These are phyloP conservation scores for Elegia similella DNA, from an alignment of 2,888 invertebrate genomes.

Conservation along the genomic window DNA sequence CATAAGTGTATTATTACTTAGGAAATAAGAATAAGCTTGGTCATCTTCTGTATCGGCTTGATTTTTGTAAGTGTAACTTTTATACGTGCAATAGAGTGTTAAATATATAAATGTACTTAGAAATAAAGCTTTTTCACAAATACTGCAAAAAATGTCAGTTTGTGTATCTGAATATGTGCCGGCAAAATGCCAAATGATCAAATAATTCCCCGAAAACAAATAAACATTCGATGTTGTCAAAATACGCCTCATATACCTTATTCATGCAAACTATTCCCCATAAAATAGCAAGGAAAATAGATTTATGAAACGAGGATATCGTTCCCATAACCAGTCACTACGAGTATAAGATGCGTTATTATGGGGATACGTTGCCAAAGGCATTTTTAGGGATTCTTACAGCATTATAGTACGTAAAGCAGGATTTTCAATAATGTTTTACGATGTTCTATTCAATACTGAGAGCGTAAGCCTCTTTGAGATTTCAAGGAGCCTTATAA, in stretches of 20 bases:
- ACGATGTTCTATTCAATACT: conserved; percentile 52
- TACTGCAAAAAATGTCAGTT: too few species aligned
- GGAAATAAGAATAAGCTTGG: too few species aligned
- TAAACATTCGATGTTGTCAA: neutral
- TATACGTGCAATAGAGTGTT: too few species aligned
- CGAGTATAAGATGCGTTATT: conserved; percentile 13
- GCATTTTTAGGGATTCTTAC: conserved; percentile 34
- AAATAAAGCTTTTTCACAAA: too few species aligned
- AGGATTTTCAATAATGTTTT: conserved; percentile 51
- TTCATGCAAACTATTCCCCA: conserved; percentile 11
- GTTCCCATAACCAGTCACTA: conserved; percentile 10
- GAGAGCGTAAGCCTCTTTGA: conserved; percentile 59
- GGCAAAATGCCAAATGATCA: neutral
- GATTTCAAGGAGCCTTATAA: conserved; percentile 55
- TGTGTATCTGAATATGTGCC: neutral
- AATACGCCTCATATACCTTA: conserved; percentile 27
- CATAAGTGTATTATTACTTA: too few species aligned
- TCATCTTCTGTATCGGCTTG: too few species aligned
- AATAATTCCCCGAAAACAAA: neutral
- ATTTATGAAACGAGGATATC: conserved; percentile 8
- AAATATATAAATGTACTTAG: too few species aligned
- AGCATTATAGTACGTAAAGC: conserved; percentile 41
- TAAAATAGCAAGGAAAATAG: conserved; percentile 15
- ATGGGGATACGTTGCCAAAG: conserved; percentile 22
- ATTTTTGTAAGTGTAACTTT: too few species aligned